Base-by-base conservation (phyloP, 2,113 vertebrate species). In the Alosa alosa region DNA sequence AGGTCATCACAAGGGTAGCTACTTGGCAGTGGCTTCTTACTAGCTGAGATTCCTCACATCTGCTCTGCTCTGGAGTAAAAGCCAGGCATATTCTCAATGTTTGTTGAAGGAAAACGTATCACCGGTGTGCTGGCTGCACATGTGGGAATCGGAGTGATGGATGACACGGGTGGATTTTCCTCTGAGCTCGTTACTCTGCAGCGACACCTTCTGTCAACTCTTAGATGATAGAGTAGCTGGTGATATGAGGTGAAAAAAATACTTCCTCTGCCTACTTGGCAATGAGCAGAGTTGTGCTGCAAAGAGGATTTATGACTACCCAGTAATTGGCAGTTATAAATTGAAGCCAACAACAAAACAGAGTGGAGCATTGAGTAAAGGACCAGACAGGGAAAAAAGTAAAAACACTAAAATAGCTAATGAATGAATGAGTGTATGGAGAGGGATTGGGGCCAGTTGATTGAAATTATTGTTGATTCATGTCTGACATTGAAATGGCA, bases 171-270 rank as follows among this genome's bases (percentile, higher is more conserved):
- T 68, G 60, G n/a, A 68, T 68, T 68, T 68, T 68, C 60, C 60
- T 25, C n/a, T 25, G 25, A 1, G 60, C 60, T 68, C n/a, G 25
- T 68, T 68, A 68, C 60, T 68, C 60, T 68, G n/a, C 4, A 68
- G 60, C 25, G 60, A 68, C 60, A 68, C 60, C 60, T 68, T 68
- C 60, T 68, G 60, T 31, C 60, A 68, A 68, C 60, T 68, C 60
- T 1, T 6, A 68, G 60, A 68, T 68, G 60, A 68, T 68, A 68
- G 60, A 68, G 60, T 10, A 10, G 22, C 22, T 6, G 25, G 60
- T 68, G 60, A 68, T 68, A 25, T 10, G 22, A 31, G 60, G 60
- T 68, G 60, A 68, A 68, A 68, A 68, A 68, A 68, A 68, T 22
- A 68, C 60, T 31, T 22, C n/a, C 60, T 68, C 8, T 31, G 10